Evolutionary conservation across 2,797 vertebrate genomes (phyloP), one percentile per base, ranked within the genome.

Genomic region (Spea hammondii): DNA sequence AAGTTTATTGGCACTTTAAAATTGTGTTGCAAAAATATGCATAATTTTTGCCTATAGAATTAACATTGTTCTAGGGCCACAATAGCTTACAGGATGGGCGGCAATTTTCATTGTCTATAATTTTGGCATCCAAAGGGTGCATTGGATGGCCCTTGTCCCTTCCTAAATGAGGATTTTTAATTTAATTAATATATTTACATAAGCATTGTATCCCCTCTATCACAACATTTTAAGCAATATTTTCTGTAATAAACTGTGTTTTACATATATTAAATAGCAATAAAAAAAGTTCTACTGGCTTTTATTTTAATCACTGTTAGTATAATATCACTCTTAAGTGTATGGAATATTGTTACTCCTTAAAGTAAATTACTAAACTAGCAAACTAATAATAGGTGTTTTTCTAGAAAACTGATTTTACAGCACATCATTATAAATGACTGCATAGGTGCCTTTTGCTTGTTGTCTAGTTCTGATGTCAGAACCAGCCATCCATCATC

Each of bases 361-460:
- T 65, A 78, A 65, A 51, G 46, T 67, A 60, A 73, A 66, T 67
- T 73, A 73, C 68, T 60, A 67, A 79, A 59, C 70, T 59, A 60
- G 17, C 57, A 47, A 72, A 72, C 50, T 64, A 59, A 79, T 67
- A 67, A 65, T 53, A 73, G 62, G 70, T 47, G 54, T 62, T 51
- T 55, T 79, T 74, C 71, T 74, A 74, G 71, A 74, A 80, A 76
- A 54, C 51, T 71, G 68, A 75, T 71, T 72, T 75, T 65, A 59
- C 79, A 76, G 66, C 68, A 76, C 79, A 80, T 76, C 59, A 76
- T 80, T 80, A 76, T 76, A 76, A 80, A 80, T 80, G 73, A 76
- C 32, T 80, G 67, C 54, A 74, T 70, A 53, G 66, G 57, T 55
- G 73, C 79, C 72, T 79, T 32, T 74, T 75, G 79, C 73, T 76